These are phyloP conservation scores for Drosophila cardini DNA, from an alignment of 1,140 invertebrate species.

Conservation along the genomic window DNA sequence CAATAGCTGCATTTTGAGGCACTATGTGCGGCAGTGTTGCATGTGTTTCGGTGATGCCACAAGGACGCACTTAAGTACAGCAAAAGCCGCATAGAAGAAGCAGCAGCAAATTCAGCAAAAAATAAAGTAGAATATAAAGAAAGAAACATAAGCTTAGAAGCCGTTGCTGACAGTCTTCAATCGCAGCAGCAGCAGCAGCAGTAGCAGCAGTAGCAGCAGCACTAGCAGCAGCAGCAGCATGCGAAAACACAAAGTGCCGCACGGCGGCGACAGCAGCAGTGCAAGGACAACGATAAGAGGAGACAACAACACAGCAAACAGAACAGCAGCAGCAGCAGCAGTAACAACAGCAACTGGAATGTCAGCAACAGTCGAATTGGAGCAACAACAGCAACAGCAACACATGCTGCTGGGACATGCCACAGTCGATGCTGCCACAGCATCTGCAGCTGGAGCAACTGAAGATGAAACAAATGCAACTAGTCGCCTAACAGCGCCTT, in stretches of 20 bases:
- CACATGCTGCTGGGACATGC: conserved; percentile 58
- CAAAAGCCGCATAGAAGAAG: conserved; percentile 32
- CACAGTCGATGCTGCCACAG: conserved; percentile 23
- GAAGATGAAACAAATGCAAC: conserved; percentile 28
- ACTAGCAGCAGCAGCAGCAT: conserved; percentile 54
- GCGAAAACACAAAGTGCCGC: conserved; percentile 77
- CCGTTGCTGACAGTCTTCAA: conserved; percentile 14
- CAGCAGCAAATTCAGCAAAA: conserved; percentile 27
- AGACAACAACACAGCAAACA: conserved; percentile 53
- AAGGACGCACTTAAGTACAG: conserved; percentile 72
- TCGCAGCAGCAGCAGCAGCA: conserved; percentile 58
- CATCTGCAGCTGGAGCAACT: conserved; percentile 30
- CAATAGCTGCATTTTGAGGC: conserved; percentile 37
- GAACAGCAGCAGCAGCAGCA: conserved; percentile 64
- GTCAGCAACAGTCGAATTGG: conserved; percentile 51
- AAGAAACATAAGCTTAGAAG: conserved; percentile 20
- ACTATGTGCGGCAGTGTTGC: conserved; percentile 57
- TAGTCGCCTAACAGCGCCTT: conserved; percentile 66
- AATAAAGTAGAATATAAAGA: not conserved
- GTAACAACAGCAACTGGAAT: conserved; percentile 60
- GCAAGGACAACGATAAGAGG: conserved; percentile 57
- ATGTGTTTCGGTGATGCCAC: conserved; percentile 74
- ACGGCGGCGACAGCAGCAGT: conserved; percentile 60
- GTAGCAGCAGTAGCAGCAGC: conserved; percentile 52
- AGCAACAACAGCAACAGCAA: conserved; percentile 42